These are phyloP conservation scores for Julus scandinavius DNA, from an alignment of 2,888 invertebrate genomes.

Conservation along the genomic window DNA sequence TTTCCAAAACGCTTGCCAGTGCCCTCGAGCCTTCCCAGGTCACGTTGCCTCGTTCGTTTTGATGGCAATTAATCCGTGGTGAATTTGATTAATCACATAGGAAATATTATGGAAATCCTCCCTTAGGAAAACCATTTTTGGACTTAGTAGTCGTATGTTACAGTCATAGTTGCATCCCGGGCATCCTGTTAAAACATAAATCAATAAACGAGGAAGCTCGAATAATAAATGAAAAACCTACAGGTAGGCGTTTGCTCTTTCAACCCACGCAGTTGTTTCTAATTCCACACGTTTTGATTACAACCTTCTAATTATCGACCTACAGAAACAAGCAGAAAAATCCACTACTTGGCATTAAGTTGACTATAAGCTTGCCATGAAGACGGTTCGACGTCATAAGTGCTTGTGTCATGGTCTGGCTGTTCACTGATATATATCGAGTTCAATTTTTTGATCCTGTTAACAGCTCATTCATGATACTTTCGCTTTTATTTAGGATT, in stretches of 20 bases:
- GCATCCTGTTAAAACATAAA: not conserved
- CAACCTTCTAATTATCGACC: not conserved
- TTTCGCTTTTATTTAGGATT: not conserved
- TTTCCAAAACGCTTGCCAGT: not conserved
- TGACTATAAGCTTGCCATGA: not conserved
- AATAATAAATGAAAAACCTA: not conserved
- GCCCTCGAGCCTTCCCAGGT: not conserved
- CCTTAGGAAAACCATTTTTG: not conserved
- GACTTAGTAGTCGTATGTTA: not conserved
- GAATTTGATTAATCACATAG: not conserved
- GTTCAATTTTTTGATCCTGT: not conserved
- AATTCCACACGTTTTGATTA: conserved; percentile 1
- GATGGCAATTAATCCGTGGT: not conserved
- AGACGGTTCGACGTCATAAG: not conserved
- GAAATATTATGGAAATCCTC: not conserved
- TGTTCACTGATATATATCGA: not conserved
- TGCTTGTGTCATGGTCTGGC: not conserved
- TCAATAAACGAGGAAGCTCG: conserved; percentile 19
- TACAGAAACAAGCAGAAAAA: not conserved
- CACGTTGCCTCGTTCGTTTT: not conserved
- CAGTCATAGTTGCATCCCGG: not conserved
- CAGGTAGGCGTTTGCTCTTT: conserved; percentile 4
- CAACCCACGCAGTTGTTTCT: not conserved
- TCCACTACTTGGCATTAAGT: not conserved
- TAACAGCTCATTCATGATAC: not conserved